These are phyloP conservation scores for Zeugodacus cucurbitae DNA, from an alignment of 1,140 invertebrate genomes.

Conservation along the genomic window DNA sequence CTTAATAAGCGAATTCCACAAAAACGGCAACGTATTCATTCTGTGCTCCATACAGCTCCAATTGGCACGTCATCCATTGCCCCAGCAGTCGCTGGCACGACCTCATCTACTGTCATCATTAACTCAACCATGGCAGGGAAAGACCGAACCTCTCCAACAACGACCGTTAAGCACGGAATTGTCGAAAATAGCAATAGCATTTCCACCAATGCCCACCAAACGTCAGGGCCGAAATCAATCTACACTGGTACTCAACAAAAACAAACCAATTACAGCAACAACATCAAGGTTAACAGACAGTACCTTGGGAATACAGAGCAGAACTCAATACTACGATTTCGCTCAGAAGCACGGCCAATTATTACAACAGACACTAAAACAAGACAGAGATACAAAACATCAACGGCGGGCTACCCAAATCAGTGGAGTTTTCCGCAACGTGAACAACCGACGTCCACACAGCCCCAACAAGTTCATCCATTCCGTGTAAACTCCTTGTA, in stretches of 20 bases:
- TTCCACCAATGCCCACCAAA: slow-evolving; percentile 65
- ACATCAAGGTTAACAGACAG: slow-evolving; percentile 37
- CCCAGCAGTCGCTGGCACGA: slow-evolving; percentile 45
- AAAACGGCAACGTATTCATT: slow-evolving; percentile 65
- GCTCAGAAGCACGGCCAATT: slow-evolving; percentile 30
- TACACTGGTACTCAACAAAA: slow-evolving; percentile 41
- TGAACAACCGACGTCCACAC: slow-evolving; percentile 51
- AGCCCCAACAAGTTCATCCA: slow-evolving; percentile 48
- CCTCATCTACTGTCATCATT: slow-evolving; percentile 49
- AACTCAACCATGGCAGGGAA: slow-evolving; percentile 50
- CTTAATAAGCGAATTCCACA: slow-evolving; percentile 56
- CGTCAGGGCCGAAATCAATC: slow-evolving; percentile 55
- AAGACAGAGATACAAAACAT: slow-evolving; percentile 47
- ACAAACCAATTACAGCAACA: slow-evolving; percentile 26
- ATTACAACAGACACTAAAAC: slow-evolving; percentile 29
- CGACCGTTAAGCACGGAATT: slow-evolving; percentile 17
- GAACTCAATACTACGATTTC: slow-evolving; percentile 43
- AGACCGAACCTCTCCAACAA: slow-evolving; percentile 43
- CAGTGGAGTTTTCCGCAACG: slow-evolving; percentile 22
- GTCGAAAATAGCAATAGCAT: slow-evolving; percentile 15
- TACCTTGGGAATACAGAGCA: background rate
- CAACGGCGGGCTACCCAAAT: slow-evolving; percentile 51
- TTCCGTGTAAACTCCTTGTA: slow-evolving; percentile 56
- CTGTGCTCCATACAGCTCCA: slow-evolving; percentile 60
- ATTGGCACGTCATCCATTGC: slow-evolving; percentile 46